Evolutionary conservation across 1,140 invertebrate species (phyloP), one percentile per base, ranked within the genome.

Genomic region (Aphelinus certus): DNA sequence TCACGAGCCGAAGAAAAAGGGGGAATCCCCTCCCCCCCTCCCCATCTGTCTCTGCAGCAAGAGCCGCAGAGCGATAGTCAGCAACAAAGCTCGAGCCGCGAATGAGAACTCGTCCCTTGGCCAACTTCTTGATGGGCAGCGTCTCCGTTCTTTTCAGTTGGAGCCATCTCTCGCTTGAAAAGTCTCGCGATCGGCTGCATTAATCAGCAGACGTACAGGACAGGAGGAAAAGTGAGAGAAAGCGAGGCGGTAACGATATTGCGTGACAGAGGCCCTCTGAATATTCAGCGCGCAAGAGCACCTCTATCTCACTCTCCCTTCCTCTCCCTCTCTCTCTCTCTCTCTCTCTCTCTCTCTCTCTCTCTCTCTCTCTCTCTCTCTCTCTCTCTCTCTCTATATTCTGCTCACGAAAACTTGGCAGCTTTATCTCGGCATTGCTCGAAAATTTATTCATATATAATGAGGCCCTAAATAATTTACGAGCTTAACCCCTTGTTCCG

Each of bases 391-490:
- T 42, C 47, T 9, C 62, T 63, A 0, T 26, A 26, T 26, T 26
- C 26, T 57, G 1, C 62, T 72, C 83, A 82, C 84, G 83, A 87
- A 88, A 88, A 88, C 85, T 88, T 88, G 87, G 87, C 86, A 86
- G 87, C 87, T 88, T 88, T 87, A 88, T 87, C 85, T 87, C 84
- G 85, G 84, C 86, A 88, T 88, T 88, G 85, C 87, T 88, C 85
- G 86, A 88, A 88, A 88, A 88, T 88, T 88, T 88, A 88, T 88
- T 88, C 87, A 88, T 88, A 87, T 88, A 87, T 87, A 88, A 88
- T 88, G 86, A 88, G 86, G 81, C 74, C 51, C 57, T 88, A 83
- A 87, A 88, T 88, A 86, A 88, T 88, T 79, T 71, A 88, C 65
- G 75, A 83, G 83, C 82, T 88, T 88, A 88, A 88, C 87, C 87